phyloP scores from a whole-genome alignment of 1,140 invertebrate genomes.

The Galleria mellonella region DNA sequence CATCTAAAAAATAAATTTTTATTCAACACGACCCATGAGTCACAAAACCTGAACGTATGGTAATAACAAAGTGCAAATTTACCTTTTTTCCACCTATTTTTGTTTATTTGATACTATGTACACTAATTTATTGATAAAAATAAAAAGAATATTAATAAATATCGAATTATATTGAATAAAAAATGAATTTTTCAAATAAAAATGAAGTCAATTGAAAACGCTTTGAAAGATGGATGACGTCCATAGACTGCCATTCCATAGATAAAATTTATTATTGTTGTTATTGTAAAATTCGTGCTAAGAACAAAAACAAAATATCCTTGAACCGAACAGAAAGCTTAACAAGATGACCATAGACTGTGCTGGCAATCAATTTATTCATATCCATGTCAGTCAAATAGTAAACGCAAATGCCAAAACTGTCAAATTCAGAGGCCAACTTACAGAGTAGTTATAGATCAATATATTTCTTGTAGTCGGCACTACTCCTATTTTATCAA shows the following conservation, averaged over 20 bases:
- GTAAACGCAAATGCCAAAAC: too few relatives aligned
- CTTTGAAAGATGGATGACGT: constrained; percentile 27
- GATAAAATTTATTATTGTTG: not conserved
- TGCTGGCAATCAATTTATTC: too few relatives aligned
- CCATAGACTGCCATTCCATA: too few relatives aligned
- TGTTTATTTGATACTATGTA: not conserved
- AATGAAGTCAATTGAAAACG: constrained; percentile 9
- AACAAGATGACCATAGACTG: too few relatives aligned
- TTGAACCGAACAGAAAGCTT: too few relatives aligned
- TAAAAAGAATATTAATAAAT: not conserved
- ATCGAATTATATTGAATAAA: not conserved
- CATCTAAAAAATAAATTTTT: constrained; percentile 72
- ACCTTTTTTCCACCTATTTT: constrained; percentile 6
- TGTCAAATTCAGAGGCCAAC: too few relatives aligned
- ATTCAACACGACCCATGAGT: constrained; percentile 59
- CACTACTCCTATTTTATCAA: too few relatives aligned
- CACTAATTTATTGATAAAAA: not conserved
- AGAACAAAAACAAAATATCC: too few relatives aligned
- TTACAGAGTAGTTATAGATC: too few relatives aligned
- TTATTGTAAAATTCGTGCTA: too few relatives aligned
- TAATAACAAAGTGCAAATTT: constrained; percentile 20
- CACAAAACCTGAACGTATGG: constrained; percentile 40
- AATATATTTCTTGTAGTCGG: too few relatives aligned
- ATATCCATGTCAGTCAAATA: too few relatives aligned
- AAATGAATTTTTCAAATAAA: not conserved